Percentiles rank a stretch among this genome's conserved stretches.
Evolutionary conservation across 1,140 invertebrate species (phyloP).

Genomic region (Bacillus rossius): DNA sequence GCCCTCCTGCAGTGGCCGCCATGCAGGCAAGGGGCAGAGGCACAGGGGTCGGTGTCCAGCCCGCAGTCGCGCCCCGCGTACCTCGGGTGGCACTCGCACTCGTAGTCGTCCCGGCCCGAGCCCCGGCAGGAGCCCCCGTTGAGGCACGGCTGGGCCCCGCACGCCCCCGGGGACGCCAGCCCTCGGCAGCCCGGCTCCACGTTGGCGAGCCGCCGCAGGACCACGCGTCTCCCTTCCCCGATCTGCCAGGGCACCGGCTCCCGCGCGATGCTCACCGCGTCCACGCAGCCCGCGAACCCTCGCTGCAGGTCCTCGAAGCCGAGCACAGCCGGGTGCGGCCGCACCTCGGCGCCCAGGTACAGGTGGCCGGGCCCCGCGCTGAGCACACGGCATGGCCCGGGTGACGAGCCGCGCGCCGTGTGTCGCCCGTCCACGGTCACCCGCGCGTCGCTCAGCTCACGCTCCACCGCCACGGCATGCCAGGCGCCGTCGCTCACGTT

Average conservation of each 20-base stretch:
- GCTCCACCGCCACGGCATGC: conserved; percentile 80
- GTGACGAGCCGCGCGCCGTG: conserved; percentile 70
- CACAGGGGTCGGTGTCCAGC: conserved; percentile 85
- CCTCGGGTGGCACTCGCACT: conserved; percentile 72
- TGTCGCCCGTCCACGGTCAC: conserved; percentile 74
- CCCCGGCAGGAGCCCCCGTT: conserved; percentile 82
- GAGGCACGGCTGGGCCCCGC: conserved; percentile 79
- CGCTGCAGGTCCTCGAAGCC: conserved; percentile 68
- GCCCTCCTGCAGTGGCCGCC: conserved; percentile 60
- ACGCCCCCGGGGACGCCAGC: conserved; percentile 63
- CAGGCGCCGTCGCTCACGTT: conserved; percentile 83
- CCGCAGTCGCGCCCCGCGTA: conserved; percentile 78
- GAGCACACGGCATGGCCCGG: conserved; percentile 74
- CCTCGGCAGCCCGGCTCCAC: conserved; percentile 73
- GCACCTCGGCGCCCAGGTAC: conserved; percentile 74
- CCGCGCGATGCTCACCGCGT: conserved; percentile 76
- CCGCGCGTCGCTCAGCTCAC: conserved; percentile 70
- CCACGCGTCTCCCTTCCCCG: conserved; percentile 56
- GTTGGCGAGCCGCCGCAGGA: conserved; percentile 66
- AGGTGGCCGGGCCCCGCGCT: conserved; percentile 82
- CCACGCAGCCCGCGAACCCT: conserved; percentile 88
- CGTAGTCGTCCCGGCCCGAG: conserved; percentile 44
- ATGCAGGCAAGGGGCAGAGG: conserved; percentile 81
- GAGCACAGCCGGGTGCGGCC: conserved; percentile 59
- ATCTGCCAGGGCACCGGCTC: conserved; percentile 69